Base-by-base conservation (phyloP, 2,888 invertebrate species). In the Trichogramma evanescens region DNA sequence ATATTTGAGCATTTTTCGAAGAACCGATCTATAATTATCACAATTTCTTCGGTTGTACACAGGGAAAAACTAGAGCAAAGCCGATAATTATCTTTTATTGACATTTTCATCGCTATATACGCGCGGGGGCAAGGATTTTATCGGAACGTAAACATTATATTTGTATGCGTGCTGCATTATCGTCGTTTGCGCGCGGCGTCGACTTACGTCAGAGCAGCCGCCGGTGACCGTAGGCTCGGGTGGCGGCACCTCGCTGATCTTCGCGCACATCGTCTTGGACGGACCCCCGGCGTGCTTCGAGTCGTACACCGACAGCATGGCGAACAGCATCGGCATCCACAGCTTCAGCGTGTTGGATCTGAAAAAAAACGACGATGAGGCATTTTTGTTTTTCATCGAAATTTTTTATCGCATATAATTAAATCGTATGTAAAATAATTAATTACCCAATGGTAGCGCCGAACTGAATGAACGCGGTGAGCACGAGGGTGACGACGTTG, bases 271-370 rank as follows among this genome's bases (percentile, higher is more conserved):
- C 3, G 65, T 61, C 9, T 67, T 50, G 40, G 61, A 62, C 52
- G 51, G 66, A 61, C 62, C 62, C 4, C 66, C 65, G 0, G 77
- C 71, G 7, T 67, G 66, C 41, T 65, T 64, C 57, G 71, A 68
- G 54, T 81, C 79, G 58, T 76, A 69, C 52, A 80, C 79, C 9
- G 74, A 72, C 50, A 88, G 86, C 74, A 89, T 88, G 50, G 89
- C 86, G 66, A 93, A 93, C 9, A 94, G 80, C 74, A 93, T 91
- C 0, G 93, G 93, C 72, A 93, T 83, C 93, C 94, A 94, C 43
- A 93, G 82, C 54, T 91, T 86, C 43, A 94, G 80, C 0, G 93
- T 91, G 72, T 93, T 94, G 66, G 90, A 82, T 40, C 89, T 88
- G 76, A 10, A 66, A 52, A 72, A 51, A 42, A 26, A 39, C n/a